phyloP scores from a whole-genome alignment of 1,140 invertebrate genomes.

The Carposina sasakii region DNA sequence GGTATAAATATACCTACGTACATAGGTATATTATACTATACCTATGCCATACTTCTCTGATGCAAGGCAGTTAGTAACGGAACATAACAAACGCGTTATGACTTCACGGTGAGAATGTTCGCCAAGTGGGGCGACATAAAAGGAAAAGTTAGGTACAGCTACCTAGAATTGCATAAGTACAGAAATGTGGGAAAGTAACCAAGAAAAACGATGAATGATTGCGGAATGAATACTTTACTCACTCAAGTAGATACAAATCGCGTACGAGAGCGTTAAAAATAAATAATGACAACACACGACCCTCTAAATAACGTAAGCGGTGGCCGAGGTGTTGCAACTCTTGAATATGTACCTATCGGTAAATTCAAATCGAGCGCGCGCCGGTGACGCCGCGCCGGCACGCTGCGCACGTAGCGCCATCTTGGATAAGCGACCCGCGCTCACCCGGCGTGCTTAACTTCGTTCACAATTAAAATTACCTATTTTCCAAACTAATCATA shows the following conservation, averaged over 20 bases:
- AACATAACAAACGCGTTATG: constrained; percentile 21
- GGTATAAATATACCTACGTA: too few relatives aligned
- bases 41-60: too few relatives aligned
- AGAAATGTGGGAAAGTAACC: constrained; percentile 65
- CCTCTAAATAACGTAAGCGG: constrained; percentile 56
- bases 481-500: too few relatives aligned
- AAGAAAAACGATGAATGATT: constrained; percentile 49
- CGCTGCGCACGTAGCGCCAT: constrained; percentile 56
- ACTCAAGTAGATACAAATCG: constrained; percentile 29
- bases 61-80: constrained; percentile 20
- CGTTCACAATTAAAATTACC: too few relatives aligned
- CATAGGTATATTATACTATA: too few relatives aligned
- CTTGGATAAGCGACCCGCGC: constrained; percentile 30
- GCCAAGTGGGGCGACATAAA: constrained; percentile 40
- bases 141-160: constrained; percentile 62
- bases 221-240: constrained; percentile 46
- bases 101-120: constrained; percentile 21
- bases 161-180: constrained; percentile 61
- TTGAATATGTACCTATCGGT: constrained; percentile 42
- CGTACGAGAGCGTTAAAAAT: constrained; percentile 59
- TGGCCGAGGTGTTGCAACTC: constrained; percentile 53
- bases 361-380: constrained; percentile 66
- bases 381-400: constrained; percentile 60
- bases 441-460: constrained; percentile 61
- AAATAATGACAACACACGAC: constrained; percentile 66